Conservation (phyloP, 2,888 invertebrate genomes). For the Xiphydria camelus region DNA sequence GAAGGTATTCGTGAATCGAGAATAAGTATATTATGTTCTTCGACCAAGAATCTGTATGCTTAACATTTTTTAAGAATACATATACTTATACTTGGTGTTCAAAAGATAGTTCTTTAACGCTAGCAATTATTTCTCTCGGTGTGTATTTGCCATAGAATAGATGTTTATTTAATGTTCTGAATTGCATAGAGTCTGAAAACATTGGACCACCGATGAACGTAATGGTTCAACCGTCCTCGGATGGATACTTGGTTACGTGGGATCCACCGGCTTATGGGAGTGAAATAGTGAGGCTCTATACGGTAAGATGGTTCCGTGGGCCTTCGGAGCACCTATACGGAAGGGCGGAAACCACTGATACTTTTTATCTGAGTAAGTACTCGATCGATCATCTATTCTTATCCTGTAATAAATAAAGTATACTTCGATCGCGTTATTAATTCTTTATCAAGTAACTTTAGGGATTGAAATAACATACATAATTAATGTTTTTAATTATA, state of each 20-base stretch:
- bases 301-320: constrained; percentile 72
- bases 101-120: too few species aligned
- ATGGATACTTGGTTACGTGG: constrained; percentile 80
- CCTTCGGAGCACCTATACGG: constrained; percentile 67
- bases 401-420: neutral
- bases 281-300: constrained; percentile 65
- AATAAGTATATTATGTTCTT: too few species aligned
- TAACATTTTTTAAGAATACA: too few species aligned
- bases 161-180: neutral
- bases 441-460: too few species aligned
- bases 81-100: too few species aligned
- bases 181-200: constrained; percentile 50
- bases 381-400: neutral
- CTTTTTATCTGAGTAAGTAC: constrained; percentile 64
- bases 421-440: too few species aligned
- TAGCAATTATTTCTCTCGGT: too few species aligned
- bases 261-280: constrained; percentile 66
- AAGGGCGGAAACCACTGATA: constrained; percentile 71
- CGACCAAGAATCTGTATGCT: too few species aligned
- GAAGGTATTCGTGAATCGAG: too few species aligned
- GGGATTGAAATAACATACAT: too few species aligned
- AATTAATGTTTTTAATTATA: too few species aligned
- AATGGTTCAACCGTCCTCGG: constrained; percentile 69
- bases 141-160: too few species aligned
- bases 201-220: constrained; percentile 71